Evolutionary conservation across 1,140 invertebrate genomes (phyloP).

Genomic region (Drosophila willistoni): DNA sequence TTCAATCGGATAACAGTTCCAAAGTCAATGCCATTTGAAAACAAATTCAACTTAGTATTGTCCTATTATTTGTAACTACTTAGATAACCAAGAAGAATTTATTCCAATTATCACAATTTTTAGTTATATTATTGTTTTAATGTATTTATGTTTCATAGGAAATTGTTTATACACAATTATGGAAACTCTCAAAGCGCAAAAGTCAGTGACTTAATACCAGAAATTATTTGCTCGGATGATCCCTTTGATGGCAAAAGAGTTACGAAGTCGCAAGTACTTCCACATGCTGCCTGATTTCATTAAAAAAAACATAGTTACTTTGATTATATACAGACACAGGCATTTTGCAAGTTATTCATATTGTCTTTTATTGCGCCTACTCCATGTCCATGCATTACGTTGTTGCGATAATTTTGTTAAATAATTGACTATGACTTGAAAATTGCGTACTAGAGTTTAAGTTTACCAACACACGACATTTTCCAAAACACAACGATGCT

Average conservation of each 20-base stretch:
- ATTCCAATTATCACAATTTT: constrained; percentile 4
- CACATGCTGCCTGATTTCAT: constrained; percentile 52
- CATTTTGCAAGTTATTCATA: constrained; percentile 38
- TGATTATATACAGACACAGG: neutral
- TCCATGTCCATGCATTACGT: constrained; percentile 37
- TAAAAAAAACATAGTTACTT: constrained; percentile 41
- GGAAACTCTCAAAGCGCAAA: constrained; percentile 35
- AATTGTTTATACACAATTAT: constrained; percentile 19
- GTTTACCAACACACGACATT: constrained; percentile 20
- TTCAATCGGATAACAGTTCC: neutral
- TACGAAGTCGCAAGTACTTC: constrained; percentile 63
- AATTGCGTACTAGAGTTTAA: constrained; percentile 44
- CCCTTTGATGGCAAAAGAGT: constrained; percentile 50
- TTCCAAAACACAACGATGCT: constrained; percentile 16
- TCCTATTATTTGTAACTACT: neutral
- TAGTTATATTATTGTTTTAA: neutral
- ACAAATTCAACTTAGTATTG: neutral
- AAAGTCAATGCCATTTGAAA: neutral
- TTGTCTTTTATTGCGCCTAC: constrained; percentile 14
- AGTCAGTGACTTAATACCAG: constrained; percentile 80
- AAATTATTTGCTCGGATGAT: constrained; percentile 66
- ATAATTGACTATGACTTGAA: constrained; percentile 72
- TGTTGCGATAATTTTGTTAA: constrained; percentile 65
- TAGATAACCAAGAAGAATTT: neutral
- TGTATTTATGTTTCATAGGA: neutral